Conservation (phyloP, 2,888 invertebrate species). For the Steromphala cineraria region DNA sequence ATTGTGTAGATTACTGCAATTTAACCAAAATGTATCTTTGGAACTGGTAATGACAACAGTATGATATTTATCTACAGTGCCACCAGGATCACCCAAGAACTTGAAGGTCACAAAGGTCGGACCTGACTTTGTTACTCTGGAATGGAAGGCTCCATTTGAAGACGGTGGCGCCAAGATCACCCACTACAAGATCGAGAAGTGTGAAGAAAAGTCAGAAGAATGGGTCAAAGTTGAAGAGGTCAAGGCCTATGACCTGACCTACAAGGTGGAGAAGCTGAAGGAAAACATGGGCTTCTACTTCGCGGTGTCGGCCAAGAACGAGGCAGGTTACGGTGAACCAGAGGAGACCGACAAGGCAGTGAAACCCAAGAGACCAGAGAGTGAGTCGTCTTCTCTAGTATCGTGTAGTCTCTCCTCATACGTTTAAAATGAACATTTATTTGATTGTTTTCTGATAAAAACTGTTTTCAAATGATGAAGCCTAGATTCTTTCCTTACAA, state of each 20-base stretch:
- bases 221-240: constrained; percentile 49
- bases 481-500: too few relatives aligned
- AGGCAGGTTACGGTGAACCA: constrained; percentile 43
- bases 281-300: constrained; percentile 62
- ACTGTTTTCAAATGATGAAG: neutral
- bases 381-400: constrained; percentile 24
- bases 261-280: constrained; percentile 48
- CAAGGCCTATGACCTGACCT: constrained; percentile 38
- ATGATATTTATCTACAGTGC: constrained; percentile 25
- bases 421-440: too few relatives aligned
- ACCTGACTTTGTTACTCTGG: constrained; percentile 46
- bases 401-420: neutral
- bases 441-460: too few relatives aligned
- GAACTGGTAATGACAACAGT: too few relatives aligned
- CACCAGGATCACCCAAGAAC: constrained; percentile 69
- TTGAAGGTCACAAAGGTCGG: constrained; percentile 49
- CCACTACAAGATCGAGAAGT: constrained; percentile 51
- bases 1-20: too few relatives aligned
- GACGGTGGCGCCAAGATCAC: constrained; percentile 61
- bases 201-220: constrained; percentile 41
- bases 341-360: constrained; percentile 42
- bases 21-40: too few relatives aligned
- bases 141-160: constrained; percentile 55
- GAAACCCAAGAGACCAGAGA: constrained; percentile 43
- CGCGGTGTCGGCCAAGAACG: constrained; percentile 68